Conservation (phyloP, 2,113 vertebrate genomes). For the Prionailurus viverrinus region DNA sequence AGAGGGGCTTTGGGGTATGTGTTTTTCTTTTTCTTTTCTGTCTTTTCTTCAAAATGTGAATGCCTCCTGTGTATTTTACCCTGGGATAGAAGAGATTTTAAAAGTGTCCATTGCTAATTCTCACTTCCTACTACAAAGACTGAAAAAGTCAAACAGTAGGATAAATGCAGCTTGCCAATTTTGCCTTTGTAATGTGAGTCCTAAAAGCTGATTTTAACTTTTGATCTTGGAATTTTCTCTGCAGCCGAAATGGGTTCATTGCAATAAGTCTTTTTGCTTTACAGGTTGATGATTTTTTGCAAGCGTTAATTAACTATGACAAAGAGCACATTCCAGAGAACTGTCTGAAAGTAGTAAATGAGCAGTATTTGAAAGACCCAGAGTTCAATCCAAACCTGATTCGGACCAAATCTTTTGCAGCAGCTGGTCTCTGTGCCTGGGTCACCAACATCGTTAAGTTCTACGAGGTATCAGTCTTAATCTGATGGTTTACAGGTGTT, state of each 20-base stretch:
- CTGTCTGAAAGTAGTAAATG: conserved; percentile 90
- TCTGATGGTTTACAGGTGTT: neutral
- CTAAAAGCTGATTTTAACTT: conserved; percentile 77
- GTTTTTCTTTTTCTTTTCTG: conserved; percentile 67
- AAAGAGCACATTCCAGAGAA: conserved; percentile 92
- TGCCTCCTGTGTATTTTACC: conserved; percentile 76
- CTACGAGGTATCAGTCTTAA: conserved; percentile 86
- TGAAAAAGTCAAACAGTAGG: conserved; percentile 76
- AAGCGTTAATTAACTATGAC: conserved; percentile 90
- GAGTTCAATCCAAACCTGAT: conserved; percentile 91
- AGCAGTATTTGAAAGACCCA: conserved; percentile 90
- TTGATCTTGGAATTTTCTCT: conserved; percentile 78
- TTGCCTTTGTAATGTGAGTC: conserved; percentile 74
- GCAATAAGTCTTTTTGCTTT: conserved; percentile 68
- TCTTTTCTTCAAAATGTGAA: conserved; percentile 75
- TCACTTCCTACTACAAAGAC: conserved; percentile 69
- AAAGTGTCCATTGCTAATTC: conserved; percentile 86
- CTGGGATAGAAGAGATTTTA: conserved; percentile 75
- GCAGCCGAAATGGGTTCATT: conserved; percentile 53
- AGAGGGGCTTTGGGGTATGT: conserved; percentile 43
- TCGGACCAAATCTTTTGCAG: conserved; percentile 91
- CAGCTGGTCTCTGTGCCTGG: conserved; percentile 92
- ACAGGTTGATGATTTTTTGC: conserved; percentile 92
- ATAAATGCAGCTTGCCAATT: conserved; percentile 71
- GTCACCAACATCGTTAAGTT: conserved; percentile 91